Evolutionary conservation across 2,888 invertebrate genomes (phyloP).

Genomic region (Hermaeophaga mercurialis): DNA sequence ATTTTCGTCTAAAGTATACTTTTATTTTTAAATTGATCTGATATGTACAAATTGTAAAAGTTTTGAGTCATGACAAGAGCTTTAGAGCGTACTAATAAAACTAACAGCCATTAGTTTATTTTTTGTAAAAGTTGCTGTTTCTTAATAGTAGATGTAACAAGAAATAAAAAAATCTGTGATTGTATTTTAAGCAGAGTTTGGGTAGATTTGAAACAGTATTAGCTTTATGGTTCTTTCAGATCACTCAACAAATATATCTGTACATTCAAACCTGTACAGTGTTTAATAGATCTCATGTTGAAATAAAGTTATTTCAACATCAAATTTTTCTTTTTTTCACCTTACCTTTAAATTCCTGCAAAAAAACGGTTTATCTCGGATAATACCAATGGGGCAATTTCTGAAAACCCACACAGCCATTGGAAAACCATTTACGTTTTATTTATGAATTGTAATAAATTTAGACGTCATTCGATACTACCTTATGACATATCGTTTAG

Average conservation of each 20-base stretch:
- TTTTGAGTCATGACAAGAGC: slow-evolving; percentile 12
- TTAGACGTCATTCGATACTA: too few species aligned
- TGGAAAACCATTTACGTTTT: too few species aligned
- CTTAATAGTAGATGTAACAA: slow-evolving; percentile 11
- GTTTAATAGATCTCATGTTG: slow-evolving; percentile 20
- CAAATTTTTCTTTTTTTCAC: background rate
- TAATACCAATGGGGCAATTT: too few species aligned
- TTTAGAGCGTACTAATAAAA: slow-evolving; percentile 11
- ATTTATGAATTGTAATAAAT: too few species aligned
- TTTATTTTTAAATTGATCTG: slow-evolving; percentile 9
- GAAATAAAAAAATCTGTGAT: slow-evolving; percentile 40
- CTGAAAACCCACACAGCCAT: too few species aligned
- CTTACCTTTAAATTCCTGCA: background rate
- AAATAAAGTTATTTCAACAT: slow-evolving; percentile 17
- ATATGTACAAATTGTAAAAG: slow-evolving; percentile 30
- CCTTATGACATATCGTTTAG: too few species aligned
- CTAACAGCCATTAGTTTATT: background rate
- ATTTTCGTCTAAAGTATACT: too few species aligned
- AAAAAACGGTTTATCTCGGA: too few species aligned
- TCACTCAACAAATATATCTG: slow-evolving; percentile 4
- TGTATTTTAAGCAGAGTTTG: slow-evolving; percentile 40
- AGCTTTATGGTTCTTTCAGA: slow-evolving; percentile 27
- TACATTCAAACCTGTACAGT: slow-evolving; percentile 8
- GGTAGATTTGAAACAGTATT: slow-evolving; percentile 34
- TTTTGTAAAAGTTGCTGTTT: slow-evolving; percentile 15